These are phyloP conservation scores for Xestia c-nigrum DNA, from an alignment of 2,888 invertebrate genomes.

Conservation along the genomic window DNA sequence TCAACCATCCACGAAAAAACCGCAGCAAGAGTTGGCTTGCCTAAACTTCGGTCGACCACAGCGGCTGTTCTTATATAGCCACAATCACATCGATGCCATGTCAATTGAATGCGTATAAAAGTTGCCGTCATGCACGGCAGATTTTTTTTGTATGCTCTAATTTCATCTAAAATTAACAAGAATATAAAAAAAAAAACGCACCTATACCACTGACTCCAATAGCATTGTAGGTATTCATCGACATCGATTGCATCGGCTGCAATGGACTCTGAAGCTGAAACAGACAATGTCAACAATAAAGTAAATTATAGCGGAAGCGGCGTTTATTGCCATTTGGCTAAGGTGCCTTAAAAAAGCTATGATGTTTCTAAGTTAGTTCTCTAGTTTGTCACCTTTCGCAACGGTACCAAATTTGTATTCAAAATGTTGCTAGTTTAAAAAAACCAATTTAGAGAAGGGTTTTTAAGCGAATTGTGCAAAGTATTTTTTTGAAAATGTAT, in stretches of 20 bases:
- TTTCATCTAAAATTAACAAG: neutral
- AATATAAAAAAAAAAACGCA: conserved; percentile 66
- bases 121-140: neutral
- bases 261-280: conserved; percentile 84
- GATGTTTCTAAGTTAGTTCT: too few species aligned
- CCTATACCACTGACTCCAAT: conserved; percentile 82
- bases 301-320: neutral
- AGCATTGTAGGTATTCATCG: conserved; percentile 86
- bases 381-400: too few species aligned
- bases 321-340: too few species aligned
- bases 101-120: neutral
- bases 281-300: conserved; percentile 6
- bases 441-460: too few species aligned
- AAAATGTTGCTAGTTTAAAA: too few species aligned
- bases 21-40: neutral
- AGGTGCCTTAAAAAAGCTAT: too few species aligned
- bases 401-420: too few species aligned
- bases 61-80: neutral
- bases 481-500: too few species aligned
- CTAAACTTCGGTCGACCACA: neutral
- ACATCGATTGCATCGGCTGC: conserved; percentile 86
- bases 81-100: too few species aligned
- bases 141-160: neutral
- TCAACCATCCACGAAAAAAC: neutral
- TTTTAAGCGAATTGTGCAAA: too few species aligned